Conservation (phyloP, 2,888 invertebrate genomes). For the Hybos culiciformis region DNA sequence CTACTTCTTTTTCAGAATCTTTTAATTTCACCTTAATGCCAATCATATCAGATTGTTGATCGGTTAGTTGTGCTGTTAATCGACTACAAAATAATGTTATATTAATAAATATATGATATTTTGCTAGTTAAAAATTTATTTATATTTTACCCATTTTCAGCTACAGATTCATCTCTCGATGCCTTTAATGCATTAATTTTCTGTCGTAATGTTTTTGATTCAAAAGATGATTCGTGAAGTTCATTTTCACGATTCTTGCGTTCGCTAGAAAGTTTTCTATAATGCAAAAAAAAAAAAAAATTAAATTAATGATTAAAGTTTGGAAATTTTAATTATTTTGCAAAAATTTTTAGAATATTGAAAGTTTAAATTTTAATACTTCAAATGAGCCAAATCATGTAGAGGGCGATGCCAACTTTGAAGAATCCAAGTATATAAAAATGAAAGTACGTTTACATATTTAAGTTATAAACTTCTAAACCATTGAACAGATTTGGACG, state of each 20-base stretch:
- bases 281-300: constrained; percentile 11
- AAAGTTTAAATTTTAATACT: too few relatives aligned
- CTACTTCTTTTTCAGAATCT: constrained; percentile 54
- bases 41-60: constrained; percentile 46
- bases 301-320: neutral
- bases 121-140: neutral
- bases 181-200: constrained; percentile 29
- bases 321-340: too few relatives aligned
- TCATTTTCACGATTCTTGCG: constrained; percentile 27
- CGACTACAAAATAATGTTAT: constrained; percentile 36
- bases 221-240: constrained; percentile 28
- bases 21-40: constrained; percentile 52
- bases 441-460: too few relatives aligned
- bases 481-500: too few relatives aligned
- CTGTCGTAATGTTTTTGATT: constrained; percentile 30
- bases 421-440: too few relatives aligned
- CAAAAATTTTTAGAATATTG: too few relatives aligned
- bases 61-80: constrained; percentile 57
- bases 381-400: too few relatives aligned
- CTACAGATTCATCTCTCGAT: constrained; percentile 30
- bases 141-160: constrained; percentile 28
- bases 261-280: constrained; percentile 24
- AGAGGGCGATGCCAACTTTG: too few relatives aligned
- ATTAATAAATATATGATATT: neutral
- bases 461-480: too few relatives aligned